Percentiles rank a stretch among this genome's conserved stretches.
These are phyloP conservation scores for Rhinolophus sinicus DNA, from an alignment of 2,113 vertebrate genomes.

Conservation along the genomic window DNA sequence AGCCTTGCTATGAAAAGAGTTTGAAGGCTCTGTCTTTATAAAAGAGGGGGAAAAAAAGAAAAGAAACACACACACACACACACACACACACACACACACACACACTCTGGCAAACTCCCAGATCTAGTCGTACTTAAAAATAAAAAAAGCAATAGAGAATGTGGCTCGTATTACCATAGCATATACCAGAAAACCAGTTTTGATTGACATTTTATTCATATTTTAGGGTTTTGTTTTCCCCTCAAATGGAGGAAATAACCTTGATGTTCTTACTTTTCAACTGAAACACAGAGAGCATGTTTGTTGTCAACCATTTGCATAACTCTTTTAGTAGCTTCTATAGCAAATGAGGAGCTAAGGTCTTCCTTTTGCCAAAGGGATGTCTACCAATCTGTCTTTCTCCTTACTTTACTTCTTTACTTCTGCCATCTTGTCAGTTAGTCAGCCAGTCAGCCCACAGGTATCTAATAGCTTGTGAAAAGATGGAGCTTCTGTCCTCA, in stretches of 20 bases:
- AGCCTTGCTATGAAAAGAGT: constrained; percentile 89
- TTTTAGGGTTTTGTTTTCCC: constrained; percentile 76
- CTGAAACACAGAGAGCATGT: constrained; percentile 75
- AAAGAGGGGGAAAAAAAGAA: constrained; percentile 44
- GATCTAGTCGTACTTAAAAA: constrained; percentile 85
- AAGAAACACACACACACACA: neutral
- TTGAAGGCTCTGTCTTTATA: constrained; percentile 88
- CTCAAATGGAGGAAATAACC: constrained; percentile 83
- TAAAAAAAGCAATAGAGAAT: constrained; percentile 83
- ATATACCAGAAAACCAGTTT: constrained; percentile 68
- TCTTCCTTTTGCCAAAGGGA: constrained; percentile 65
- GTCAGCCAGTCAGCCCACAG: neutral
- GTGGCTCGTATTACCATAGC: constrained; percentile 82
- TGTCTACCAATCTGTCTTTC: constrained; percentile 37
- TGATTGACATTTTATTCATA: constrained; percentile 82
- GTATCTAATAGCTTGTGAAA: neutral
- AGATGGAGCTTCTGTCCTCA: neutral
- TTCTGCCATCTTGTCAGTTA: neutral
- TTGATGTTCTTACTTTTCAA: constrained; percentile 82
- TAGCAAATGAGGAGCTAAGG: constrained; percentile 48
- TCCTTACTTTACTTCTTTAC: constrained; percentile 53
- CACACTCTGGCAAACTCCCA: constrained; percentile 67
- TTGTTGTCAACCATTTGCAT: constrained; percentile 78
- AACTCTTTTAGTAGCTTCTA: constrained; percentile 55
- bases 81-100: no score